These are phyloP conservation scores for Mustela nigripes DNA, from an alignment of 2,113 vertebrate species.

Conservation along the genomic window DNA sequence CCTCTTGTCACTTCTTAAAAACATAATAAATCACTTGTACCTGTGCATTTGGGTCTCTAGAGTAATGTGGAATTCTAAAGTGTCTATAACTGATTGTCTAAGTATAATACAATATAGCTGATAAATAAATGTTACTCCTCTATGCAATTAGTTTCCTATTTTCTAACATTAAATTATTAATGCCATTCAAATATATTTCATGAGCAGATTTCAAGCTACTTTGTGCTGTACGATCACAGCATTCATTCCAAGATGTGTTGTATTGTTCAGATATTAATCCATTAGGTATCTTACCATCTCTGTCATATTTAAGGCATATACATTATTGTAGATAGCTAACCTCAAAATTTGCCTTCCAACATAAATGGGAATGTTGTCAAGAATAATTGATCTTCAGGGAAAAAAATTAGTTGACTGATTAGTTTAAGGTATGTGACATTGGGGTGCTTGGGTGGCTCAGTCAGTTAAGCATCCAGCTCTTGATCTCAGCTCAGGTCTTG, in stretches of 20 bases:
- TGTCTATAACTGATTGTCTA: constrained; percentile 49
- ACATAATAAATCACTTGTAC: constrained; percentile 76
- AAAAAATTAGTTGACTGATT: background rate
- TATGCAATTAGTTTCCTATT: constrained; percentile 51
- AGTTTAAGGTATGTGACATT: background rate
- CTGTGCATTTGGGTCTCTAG: constrained; percentile 54
- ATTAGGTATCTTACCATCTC: background rate
- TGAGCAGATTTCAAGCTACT: background rate
- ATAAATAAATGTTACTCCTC: constrained; percentile 61
- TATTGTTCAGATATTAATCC: background rate
- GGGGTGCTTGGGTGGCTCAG: background rate
- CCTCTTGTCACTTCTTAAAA: constrained; percentile 74
- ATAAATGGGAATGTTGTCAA: background rate
- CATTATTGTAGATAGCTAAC: background rate
- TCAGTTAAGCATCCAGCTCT: background rate
- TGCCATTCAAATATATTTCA: constrained; percentile 35
- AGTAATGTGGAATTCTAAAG: constrained; percentile 67
- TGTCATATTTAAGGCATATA: background rate
- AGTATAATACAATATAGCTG: constrained; percentile 36
- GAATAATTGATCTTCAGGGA: background rate
- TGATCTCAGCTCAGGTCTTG: background rate
- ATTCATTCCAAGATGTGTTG: constrained; percentile 29
- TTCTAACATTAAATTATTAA: constrained; percentile 30
- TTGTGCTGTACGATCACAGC: background rate
- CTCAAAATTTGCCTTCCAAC: background rate